Evolutionary conservation across 2,113 vertebrate species (phyloP).

Genomic region (Paratilapia polleni): DNA sequence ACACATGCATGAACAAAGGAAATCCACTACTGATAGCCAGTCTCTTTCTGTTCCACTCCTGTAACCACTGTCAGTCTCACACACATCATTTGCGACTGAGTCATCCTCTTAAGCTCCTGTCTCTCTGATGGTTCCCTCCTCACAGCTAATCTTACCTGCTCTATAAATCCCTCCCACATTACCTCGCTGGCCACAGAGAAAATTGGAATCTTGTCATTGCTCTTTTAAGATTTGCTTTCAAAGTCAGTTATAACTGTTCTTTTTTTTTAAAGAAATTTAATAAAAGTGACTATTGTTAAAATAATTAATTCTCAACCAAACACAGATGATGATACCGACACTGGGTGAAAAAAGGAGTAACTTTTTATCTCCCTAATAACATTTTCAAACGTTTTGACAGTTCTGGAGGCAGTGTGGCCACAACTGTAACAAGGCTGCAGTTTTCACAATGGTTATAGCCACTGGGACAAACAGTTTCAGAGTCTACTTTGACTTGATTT

Average conservation of each 20-base stretch:
- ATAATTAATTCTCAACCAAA: background rate
- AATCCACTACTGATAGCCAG: background rate
- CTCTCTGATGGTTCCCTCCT: background rate
- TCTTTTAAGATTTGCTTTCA: slow-evolving; percentile 21
- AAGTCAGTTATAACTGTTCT: slow-evolving; percentile 8
- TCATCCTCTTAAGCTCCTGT: slow-evolving; percentile 41
- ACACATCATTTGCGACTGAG: slow-evolving; percentile 24
- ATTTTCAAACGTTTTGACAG: background rate
- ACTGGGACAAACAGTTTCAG: background rate
- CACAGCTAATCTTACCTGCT: slow-evolving; percentile 30
- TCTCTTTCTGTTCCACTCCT: background rate
- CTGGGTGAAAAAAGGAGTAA: background rate
- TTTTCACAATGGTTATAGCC: background rate
- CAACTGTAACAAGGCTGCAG: background rate
- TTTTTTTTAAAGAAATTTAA: background rate
- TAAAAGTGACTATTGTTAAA: background rate
- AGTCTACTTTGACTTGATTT: background rate
- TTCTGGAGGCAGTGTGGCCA: background rate
- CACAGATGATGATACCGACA: background rate
- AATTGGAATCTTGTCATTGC: slow-evolving; percentile 47
- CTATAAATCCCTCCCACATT: slow-evolving; percentile 46
- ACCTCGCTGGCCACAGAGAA: slow-evolving; percentile 25
- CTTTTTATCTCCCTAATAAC: background rate
- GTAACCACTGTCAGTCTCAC: background rate
- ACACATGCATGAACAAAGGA: background rate